A percentile compares a stretch with the other conserved stretches of the same genome.
Conservation (phyloP, 2,888 invertebrate species). For the Kuschelorhynchus macadamiae region DNA sequence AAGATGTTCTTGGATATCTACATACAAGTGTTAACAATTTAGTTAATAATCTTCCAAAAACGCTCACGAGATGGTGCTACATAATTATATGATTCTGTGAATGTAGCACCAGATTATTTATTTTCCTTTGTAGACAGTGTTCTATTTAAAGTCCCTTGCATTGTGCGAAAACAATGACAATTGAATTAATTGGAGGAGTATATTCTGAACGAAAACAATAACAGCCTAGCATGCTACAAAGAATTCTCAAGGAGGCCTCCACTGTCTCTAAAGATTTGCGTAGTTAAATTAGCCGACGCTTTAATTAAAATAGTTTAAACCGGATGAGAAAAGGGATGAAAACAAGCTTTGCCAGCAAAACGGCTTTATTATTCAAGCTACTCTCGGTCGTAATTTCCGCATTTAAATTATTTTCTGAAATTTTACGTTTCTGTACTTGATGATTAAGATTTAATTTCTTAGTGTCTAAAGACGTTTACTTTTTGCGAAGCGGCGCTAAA, state of each 20-base stretch:
- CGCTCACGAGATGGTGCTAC: no score
- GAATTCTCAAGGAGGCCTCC: conserved; percentile 26
- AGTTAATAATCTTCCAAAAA: no score
- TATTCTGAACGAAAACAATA: conserved; percentile 20
- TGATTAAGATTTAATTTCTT: conserved; percentile 10
- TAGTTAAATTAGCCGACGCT: conserved; percentile 69
- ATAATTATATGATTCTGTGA: no score
- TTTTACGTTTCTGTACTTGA: conserved; percentile 12
- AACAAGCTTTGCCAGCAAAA: conserved; percentile 37
- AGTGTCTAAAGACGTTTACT: conserved; percentile 1
- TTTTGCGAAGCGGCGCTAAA: not conserved
- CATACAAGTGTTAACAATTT: no score
- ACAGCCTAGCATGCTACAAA: conserved; percentile 12
- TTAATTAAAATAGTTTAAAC: conserved; percentile 69
- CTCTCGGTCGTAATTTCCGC: conserved; percentile 36
- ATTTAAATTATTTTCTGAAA: conserved; percentile 31
- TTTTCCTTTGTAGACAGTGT: no score
- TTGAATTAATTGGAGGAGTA: conserved; percentile 25
- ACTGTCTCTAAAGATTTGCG: conserved; percentile 33
- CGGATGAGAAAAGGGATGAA: conserved; percentile 35
- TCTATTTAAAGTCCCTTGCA: no score
- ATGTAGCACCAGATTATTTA: no score
- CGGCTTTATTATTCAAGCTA: conserved; percentile 36
- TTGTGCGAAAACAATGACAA: conserved; percentile 16
- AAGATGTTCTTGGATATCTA: no score